Conservation (phyloP, 2,888 invertebrate species). For the Drosophila neotestacea region DNA sequence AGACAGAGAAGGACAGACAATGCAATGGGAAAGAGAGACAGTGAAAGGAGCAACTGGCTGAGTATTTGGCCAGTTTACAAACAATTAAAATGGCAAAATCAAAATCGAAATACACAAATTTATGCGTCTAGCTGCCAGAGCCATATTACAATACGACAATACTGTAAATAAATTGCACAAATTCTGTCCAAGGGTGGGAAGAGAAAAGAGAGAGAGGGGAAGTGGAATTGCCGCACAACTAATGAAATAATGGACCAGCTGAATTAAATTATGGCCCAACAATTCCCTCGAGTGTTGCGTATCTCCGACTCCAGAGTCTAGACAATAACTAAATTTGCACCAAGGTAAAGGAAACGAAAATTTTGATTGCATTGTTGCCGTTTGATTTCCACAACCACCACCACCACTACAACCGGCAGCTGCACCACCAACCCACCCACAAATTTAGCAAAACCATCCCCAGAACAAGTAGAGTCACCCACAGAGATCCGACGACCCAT, state of each 20-base stretch:
- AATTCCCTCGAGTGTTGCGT: slow-evolving; percentile 60
- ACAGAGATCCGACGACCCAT: slow-evolving; percentile 32
- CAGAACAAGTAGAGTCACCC: slow-evolving; percentile 23
- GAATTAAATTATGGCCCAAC: slow-evolving; percentile 75
- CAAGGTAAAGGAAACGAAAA: slow-evolving; percentile 67
- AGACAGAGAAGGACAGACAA: slow-evolving; percentile 23
- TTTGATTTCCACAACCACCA: slow-evolving; percentile 74
- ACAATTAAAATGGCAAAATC: slow-evolving; percentile 80
- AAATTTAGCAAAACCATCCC: slow-evolving; percentile 29
- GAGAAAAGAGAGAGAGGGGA: background rate
- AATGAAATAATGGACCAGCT: slow-evolving; percentile 75
- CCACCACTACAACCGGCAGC: background rate
- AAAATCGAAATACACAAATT: slow-evolving; percentile 78
- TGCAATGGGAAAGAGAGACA: slow-evolving; percentile 11
- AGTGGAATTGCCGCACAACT: slow-evolving; percentile 42
- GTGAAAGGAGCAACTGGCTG: slow-evolving; percentile 53
- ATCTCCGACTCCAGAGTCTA: slow-evolving; percentile 42
- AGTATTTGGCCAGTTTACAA: slow-evolving; percentile 62
- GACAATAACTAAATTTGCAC: slow-evolving; percentile 80
- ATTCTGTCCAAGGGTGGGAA: slow-evolving; percentile 13
- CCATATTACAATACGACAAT: slow-evolving; percentile 50
- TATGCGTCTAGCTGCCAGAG: slow-evolving; percentile 77
- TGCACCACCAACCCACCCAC: slow-evolving; percentile 28
- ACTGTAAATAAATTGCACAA: slow-evolving; percentile 64
- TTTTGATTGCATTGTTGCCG: slow-evolving; percentile 81